Evolutionary conservation across 2,797 vertebrate species (phyloP).

Genomic region (Mormyrops boulengeri): DNA sequence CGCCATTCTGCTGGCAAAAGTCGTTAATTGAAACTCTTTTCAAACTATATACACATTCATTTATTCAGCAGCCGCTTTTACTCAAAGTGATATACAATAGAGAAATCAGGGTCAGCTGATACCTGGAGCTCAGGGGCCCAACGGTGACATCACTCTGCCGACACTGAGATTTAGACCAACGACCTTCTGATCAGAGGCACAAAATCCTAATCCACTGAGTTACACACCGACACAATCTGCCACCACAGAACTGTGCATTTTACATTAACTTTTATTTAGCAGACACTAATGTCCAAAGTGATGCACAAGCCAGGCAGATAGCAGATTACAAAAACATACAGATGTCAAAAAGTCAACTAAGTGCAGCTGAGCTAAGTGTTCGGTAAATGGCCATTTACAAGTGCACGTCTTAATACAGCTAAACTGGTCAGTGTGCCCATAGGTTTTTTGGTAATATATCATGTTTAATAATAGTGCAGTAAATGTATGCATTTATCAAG

Average conservation of each 20-base stretch:
- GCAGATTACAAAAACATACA: background rate
- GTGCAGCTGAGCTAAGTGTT: background rate
- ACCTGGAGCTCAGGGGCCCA: background rate
- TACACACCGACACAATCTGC: background rate
- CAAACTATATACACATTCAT: background rate
- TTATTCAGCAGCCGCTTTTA: background rate
- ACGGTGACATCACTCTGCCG: background rate
- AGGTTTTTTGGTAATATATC: background rate
- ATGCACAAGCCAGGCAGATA: background rate
- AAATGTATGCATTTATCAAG: background rate
- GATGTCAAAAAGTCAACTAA: background rate
- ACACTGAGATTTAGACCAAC: background rate
- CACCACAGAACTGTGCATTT: background rate
- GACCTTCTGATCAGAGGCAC: background rate
- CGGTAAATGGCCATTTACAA: background rate
- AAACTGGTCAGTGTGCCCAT: background rate
- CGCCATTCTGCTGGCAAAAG: conserved; percentile 56
- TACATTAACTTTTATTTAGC: background rate
- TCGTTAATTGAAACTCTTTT: background rate
- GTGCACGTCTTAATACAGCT: background rate
- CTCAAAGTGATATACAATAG: background rate
- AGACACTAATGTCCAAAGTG: background rate
- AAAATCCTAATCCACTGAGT: background rate
- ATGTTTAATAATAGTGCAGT: background rate
- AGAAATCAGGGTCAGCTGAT: background rate